phyloP scores from a whole-genome alignment of 2,113 vertebrate species.

The Burhinus bistriatus region DNA sequence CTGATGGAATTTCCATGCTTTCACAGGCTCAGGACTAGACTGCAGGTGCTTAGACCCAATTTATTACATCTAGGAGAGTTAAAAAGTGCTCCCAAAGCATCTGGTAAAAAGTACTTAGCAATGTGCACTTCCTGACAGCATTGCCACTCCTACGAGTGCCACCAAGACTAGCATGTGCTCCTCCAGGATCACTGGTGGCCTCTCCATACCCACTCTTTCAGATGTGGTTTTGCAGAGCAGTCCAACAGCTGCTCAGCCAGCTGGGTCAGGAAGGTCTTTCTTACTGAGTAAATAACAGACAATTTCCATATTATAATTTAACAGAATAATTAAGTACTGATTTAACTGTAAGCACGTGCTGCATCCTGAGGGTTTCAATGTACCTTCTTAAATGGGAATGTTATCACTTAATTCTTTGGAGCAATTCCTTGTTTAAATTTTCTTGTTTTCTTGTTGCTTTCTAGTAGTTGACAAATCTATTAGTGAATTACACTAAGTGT shows the following conservation, averaged over 20 bases:
- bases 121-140: background rate
- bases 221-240: background rate
- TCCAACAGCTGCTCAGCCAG: background rate
- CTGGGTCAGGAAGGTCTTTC: background rate
- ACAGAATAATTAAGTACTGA: background rate
- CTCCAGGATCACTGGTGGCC: background rate
- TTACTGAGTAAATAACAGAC: background rate
- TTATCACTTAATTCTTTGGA: background rate
- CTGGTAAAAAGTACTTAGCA: background rate
- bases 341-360: background rate
- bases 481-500: background rate
- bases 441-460: background rate
- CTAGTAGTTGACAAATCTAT: background rate
- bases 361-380: background rate
- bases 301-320: background rate
- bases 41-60: background rate
- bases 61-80: background rate
- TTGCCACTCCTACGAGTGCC: background rate
- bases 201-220: background rate
- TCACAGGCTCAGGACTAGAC: background rate
- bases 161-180: background rate
- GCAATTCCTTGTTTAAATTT: background rate
- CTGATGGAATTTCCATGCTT: background rate
- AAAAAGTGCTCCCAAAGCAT: background rate
- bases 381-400: background rate